Conservation (phyloP, 2,888 invertebrate genomes). For the Exephanes ischioxanthus region DNA sequence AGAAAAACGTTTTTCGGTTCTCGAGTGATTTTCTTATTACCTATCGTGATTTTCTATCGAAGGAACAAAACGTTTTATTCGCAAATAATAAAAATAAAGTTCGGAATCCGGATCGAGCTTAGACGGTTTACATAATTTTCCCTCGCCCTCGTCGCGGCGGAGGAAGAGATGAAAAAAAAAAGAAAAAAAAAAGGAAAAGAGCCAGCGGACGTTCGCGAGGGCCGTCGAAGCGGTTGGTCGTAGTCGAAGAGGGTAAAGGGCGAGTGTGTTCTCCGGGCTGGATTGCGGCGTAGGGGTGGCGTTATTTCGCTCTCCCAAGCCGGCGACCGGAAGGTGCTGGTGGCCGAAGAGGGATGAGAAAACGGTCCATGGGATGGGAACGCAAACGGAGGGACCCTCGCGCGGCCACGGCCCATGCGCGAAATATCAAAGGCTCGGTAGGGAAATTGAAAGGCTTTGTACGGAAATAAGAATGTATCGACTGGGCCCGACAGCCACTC, state of each 20-base stretch:
- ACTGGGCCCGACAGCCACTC: constrained; percentile 78
- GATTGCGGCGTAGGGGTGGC: constrained; percentile 65
- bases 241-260: constrained; percentile 62
- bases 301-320: not conserved
- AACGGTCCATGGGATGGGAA: constrained; percentile 56
- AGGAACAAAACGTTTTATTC: too few species aligned
- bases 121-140: constrained; percentile 72
- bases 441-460: constrained; percentile 84
- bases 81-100: not conserved
- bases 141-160: constrained; percentile 40
- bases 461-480: constrained; percentile 82
- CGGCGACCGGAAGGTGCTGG: constrained; percentile 63
- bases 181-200: constrained; percentile 47
- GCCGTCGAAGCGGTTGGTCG: constrained; percentile 49
- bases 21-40: too few species aligned
- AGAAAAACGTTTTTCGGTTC: too few species aligned
- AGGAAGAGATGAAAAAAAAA: constrained; percentile 29
- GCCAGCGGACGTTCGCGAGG: constrained; percentile 45
- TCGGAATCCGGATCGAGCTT: not conserved
- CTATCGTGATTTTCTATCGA: not conserved
- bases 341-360: constrained; percentile 61
- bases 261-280: constrained; percentile 57
- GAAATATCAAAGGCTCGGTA: constrained; percentile 81
- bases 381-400: constrained; percentile 68
- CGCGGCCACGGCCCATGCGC: constrained; percentile 72